A percentile compares a stretch with the other conserved stretches of the same genome.
phyloP scores from a whole-genome alignment of 2,113 vertebrate species.

The Gopherus flavomarginatus region DNA sequence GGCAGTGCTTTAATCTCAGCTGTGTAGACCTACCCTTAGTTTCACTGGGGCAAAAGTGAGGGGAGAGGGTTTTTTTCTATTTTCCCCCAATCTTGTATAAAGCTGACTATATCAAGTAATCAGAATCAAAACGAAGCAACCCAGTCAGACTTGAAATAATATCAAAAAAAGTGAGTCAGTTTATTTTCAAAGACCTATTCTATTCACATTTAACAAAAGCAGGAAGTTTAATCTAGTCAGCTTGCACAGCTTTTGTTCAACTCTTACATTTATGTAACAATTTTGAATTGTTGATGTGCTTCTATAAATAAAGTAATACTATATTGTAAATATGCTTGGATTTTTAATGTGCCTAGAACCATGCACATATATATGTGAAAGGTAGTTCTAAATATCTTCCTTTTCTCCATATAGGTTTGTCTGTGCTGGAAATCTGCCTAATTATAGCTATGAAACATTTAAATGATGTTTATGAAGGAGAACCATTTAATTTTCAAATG shows the following conservation, averaged over 20 bases:
- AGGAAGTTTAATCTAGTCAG: background rate
- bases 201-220: background rate
- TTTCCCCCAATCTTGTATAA: background rate
- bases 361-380: accelerated
- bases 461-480: conserved; percentile 92
- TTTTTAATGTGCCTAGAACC: background rate
- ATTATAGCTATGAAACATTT: conserved; percentile 98
- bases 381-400: background rate
- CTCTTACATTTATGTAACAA: background rate
- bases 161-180: background rate
- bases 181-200: background rate
- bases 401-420: conserved; percentile 85
- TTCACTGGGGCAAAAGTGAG: no score
- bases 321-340: background rate
- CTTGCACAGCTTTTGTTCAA: background rate
- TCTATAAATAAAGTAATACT: background rate
- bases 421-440: conserved; percentile 94
- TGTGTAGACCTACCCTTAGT: no score
- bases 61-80: no score
- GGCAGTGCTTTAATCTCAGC: no score
- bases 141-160: background rate
- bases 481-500: conserved; percentile 98
- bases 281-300: background rate
- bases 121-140: background rate
- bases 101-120: background rate